Percentiles rank a stretch among this genome's conserved stretches.
phyloP scores from a whole-genome alignment of 2,888 invertebrate species.

The Strigamia maritima region DNA sequence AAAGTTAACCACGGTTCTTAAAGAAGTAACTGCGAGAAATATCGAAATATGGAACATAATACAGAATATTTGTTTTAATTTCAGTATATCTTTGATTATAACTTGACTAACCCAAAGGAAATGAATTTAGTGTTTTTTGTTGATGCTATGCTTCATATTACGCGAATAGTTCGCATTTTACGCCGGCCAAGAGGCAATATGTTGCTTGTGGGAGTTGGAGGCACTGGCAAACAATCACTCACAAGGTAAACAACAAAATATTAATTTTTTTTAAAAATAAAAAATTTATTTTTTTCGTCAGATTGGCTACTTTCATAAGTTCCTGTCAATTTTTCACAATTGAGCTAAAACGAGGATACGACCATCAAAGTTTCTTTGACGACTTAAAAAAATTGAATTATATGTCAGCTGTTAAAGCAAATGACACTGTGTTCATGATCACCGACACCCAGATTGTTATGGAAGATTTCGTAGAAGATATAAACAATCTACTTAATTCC shows the following conservation, averaged over 20 bases:
- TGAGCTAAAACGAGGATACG: slow-evolving; percentile 79
- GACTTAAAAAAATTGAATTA: slow-evolving; percentile 77
- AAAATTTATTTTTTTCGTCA: slow-evolving; percentile 41
- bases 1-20: slow-evolving; percentile 66
- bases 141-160: slow-evolving; percentile 48
- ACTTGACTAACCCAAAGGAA: slow-evolving; percentile 69
- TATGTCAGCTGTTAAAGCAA: slow-evolving; percentile 69
- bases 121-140: slow-evolving; percentile 83
- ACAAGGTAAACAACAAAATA: slow-evolving; percentile 49
- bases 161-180: slow-evolving; percentile 53
- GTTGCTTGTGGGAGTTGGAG: slow-evolving; percentile 54
- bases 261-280: too few species aligned
- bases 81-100: slow-evolving; percentile 83
- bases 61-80: background rate
- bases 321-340: slow-evolving; percentile 73
- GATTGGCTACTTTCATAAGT: slow-evolving; percentile 44
- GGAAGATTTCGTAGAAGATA: slow-evolving; percentile 86
- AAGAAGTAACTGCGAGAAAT: slow-evolving; percentile 56
- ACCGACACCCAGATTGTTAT: slow-evolving; percentile 86
- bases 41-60: too few species aligned
- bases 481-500: slow-evolving; percentile 86
- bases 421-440: slow-evolving; percentile 78
- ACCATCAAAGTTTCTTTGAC: slow-evolving; percentile 76
- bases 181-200: slow-evolving; percentile 54
- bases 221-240: slow-evolving; percentile 54